phyloP scores from a whole-genome alignment of 2,797 vertebrate genomes.

The Meriones psammophilus region DNA sequence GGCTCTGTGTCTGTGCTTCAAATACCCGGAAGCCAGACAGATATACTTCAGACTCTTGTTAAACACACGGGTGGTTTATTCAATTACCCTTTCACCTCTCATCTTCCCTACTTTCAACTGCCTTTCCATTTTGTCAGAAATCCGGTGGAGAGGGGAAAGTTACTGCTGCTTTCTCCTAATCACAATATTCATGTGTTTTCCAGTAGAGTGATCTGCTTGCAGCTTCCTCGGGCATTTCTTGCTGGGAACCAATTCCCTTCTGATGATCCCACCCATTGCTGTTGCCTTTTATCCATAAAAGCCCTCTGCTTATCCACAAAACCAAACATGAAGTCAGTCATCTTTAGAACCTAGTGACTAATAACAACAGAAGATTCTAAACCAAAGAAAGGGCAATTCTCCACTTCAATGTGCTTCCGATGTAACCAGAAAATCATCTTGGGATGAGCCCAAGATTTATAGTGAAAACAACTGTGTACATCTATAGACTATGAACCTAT shows the following conservation, averaged over 20 bases:
- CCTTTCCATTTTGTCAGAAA: constrained; percentile 30
- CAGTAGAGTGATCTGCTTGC: neutral
- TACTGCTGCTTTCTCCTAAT: neutral
- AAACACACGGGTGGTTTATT: neutral
- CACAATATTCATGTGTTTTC: neutral
- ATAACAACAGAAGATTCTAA: constrained; percentile 45
- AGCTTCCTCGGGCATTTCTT: neutral
- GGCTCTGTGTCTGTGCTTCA: neutral
- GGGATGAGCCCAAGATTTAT: neutral
- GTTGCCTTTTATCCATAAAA: neutral
- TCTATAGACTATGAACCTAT: neutral
- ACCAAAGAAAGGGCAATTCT: neutral
- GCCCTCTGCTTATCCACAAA: neutral
- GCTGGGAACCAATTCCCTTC: neutral
- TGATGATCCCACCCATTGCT: neutral
- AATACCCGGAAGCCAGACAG: neutral
- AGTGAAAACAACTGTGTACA: constrained; percentile 7
- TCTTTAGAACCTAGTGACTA: neutral
- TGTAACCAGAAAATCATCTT: constrained; percentile 58
- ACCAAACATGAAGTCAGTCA: neutral
- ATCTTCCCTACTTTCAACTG: neutral
- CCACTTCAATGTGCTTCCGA: constrained; percentile 39
- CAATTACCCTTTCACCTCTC: neutral
- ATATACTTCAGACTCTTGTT: neutral
- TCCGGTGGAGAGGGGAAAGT: accelerated